phyloP scores from a whole-genome alignment of 2,797 vertebrate species.

The Simalia tracyae region DNA sequence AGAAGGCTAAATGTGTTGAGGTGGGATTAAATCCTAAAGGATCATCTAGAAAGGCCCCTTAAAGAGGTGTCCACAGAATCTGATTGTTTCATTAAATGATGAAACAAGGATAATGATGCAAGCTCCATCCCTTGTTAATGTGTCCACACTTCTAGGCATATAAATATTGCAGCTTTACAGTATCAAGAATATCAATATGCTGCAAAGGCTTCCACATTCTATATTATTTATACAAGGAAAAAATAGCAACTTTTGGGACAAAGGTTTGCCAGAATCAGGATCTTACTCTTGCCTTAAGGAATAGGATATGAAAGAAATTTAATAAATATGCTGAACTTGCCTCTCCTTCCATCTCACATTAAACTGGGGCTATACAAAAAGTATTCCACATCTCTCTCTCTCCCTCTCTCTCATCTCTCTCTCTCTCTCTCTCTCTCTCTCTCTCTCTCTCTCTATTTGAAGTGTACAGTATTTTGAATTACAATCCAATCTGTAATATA shows the following conservation, averaged over 20 bases:
- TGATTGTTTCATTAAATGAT: not conserved
- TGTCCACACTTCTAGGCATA: not conserved
- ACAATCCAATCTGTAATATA: not conserved
- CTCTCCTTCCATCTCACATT: not conserved
- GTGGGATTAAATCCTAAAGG: not conserved
- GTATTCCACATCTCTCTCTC: not conserved
- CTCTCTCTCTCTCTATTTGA: not conserved
- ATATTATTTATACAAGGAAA: not conserved
- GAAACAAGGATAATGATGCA: not conserved
- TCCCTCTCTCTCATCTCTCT: not conserved
- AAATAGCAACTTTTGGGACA: slow-evolving; percentile 28
- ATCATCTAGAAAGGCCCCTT: not conserved
- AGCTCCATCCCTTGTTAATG: not conserved
- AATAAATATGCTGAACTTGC: not conserved
- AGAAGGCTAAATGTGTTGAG: not conserved
- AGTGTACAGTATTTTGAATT: not conserved
- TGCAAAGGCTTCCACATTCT: not conserved
- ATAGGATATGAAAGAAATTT: not conserved
- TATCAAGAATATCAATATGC: not conserved
- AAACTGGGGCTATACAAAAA: not conserved
- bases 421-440: not conserved
- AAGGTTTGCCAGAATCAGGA: not conserved
- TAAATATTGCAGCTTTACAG: not conserved
- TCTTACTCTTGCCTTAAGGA: not conserved
- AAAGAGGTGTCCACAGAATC: not conserved